These are phyloP conservation scores for Vicugna pacos DNA, from an alignment of 2,113 vertebrate species.

Conservation along the genomic window DNA sequence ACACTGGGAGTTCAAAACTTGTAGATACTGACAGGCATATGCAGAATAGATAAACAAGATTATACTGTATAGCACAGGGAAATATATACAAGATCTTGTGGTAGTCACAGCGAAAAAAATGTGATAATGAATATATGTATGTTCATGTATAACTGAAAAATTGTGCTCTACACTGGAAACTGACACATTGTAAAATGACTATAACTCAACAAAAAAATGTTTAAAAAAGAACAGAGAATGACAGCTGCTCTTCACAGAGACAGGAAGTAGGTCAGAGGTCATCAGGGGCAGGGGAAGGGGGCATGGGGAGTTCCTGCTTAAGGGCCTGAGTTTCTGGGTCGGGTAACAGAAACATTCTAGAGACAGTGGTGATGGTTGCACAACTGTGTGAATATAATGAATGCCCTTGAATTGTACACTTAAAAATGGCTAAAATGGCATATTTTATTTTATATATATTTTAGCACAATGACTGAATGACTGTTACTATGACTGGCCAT, in stretches of 20 bases:
- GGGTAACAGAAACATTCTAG: background rate
- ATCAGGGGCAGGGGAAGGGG: background rate
- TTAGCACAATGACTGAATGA: background rate
- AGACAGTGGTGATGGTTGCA: background rate
- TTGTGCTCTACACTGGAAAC: too few relatives aligned
- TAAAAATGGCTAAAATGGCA: background rate
- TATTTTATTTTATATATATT: background rate
- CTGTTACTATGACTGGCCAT: background rate
- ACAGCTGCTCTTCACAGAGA: background rate
- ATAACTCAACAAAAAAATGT: too few relatives aligned
- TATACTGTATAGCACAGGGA: too few relatives aligned
- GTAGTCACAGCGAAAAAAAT: too few relatives aligned
- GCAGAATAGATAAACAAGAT: too few relatives aligned
- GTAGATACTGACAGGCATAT: too few relatives aligned
- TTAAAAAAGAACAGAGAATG: background rate
- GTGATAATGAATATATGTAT: too few relatives aligned
- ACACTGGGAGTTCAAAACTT: too few relatives aligned
- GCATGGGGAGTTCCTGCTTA: background rate
- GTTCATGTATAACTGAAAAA: too few relatives aligned
- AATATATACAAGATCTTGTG: too few relatives aligned
- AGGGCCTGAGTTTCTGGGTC: background rate
- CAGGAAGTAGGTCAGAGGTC: background rate
- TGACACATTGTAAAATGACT: too few relatives aligned
- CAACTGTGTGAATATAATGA: background rate
- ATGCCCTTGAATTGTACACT: background rate